Evolutionary conservation across 2,797 vertebrate species (phyloP).

Genomic region (Platalea minor): DNA sequence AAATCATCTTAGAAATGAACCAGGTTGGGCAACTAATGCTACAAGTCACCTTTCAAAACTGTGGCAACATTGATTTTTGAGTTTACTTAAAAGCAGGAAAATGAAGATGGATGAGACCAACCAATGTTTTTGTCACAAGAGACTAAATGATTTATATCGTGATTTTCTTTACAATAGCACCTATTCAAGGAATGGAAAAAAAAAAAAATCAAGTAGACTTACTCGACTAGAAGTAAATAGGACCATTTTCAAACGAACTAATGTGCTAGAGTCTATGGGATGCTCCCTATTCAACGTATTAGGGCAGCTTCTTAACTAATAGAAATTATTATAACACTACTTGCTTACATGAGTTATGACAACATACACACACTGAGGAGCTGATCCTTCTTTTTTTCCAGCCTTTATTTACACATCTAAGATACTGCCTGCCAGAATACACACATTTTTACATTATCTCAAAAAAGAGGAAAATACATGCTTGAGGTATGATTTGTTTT

Average conservation of each 20-base stretch:
- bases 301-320: neutral
- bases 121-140: neutral
- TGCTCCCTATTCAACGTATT: neutral
- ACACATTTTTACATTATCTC: neutral
- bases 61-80: neutral
- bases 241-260: neutral
- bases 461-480: neutral
- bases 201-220: neutral
- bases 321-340: neutral
- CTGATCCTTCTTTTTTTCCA: neutral
- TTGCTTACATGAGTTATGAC: neutral
- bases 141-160: neutral
- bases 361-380: neutral
- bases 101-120: neutral
- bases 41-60: neutral
- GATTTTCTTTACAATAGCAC: neutral
- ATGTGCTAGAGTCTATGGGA: neutral
- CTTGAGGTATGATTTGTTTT: neutral
- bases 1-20: neutral
- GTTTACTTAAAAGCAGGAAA: neutral
- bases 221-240: neutral
- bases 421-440: neutral
- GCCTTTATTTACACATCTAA: neutral
- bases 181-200: neutral
- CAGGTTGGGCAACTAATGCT: neutral